Evolutionary conservation across 2,113 vertebrate genomes (phyloP).

Genomic region (Prionailurus bengalensis): DNA sequence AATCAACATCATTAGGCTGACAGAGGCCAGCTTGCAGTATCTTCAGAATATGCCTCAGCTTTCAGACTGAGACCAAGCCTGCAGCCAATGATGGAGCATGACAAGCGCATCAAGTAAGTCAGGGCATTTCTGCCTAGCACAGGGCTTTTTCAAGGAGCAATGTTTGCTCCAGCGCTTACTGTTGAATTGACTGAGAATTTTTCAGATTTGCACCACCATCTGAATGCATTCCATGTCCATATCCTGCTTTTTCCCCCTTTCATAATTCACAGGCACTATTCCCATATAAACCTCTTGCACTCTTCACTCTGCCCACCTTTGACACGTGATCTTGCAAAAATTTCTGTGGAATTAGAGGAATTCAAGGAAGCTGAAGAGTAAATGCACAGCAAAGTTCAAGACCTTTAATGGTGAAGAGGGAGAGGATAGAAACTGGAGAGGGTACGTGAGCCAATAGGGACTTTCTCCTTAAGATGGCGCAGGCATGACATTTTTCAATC

Average conservation of each 20-base stretch:
- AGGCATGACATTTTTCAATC: background rate
- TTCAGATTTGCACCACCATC: background rate
- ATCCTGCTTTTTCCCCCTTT: background rate
- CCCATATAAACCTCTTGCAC: background rate
- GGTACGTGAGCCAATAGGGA: background rate
- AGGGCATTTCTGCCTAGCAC: background rate
- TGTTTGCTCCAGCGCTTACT: background rate
- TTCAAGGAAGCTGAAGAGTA: background rate
- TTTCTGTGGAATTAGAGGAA: background rate
- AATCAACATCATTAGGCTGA: background rate
- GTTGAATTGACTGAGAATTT: background rate
- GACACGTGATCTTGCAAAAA: background rate
- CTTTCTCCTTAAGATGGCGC: background rate
- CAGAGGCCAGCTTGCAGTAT: background rate
- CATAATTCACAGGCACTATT: background rate
- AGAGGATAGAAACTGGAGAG: background rate
- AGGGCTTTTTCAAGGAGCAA: background rate
- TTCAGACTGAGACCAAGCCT: background rate
- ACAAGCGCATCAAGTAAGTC: rapidly evolving
- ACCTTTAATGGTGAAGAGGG: background rate
- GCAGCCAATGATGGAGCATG: background rate
- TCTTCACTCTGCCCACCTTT: background rate
- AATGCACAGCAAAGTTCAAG: background rate
- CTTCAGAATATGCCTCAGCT: background rate
- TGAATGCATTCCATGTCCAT: background rate